A percentile compares a stretch with the other conserved stretches of the same genome.
Conservation (phyloP, 1,140 invertebrate species). For the Papilio helenus region DNA sequence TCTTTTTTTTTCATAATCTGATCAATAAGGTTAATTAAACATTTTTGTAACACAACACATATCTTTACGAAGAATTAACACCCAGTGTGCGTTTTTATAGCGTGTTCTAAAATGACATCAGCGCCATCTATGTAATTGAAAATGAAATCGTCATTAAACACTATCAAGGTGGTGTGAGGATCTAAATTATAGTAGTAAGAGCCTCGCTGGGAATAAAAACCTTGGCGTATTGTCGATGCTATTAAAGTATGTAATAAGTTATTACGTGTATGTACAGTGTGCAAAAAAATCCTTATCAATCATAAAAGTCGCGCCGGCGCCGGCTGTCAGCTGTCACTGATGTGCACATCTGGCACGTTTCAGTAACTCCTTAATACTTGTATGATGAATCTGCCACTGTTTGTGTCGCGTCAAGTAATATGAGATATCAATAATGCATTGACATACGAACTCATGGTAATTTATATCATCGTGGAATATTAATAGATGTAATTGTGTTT, state of each 20-base stretch:
- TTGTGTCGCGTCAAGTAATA: conserved; percentile 2
- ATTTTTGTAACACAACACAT: too few species aligned
- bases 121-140: background rate
- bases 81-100: background rate
- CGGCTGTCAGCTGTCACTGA: conserved; percentile 19
- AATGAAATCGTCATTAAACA: background rate
- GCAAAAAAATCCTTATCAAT: background rate
- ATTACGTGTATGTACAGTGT: background rate
- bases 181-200: background rate
- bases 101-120: background rate
- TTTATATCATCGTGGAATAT: background rate
- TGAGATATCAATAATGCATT: conserved; percentile 2
- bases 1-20: too few species aligned
- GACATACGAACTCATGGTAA: background rate
- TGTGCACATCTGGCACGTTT: background rate
- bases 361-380: background rate
- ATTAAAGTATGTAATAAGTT: background rate
- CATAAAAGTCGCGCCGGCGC: background rate
- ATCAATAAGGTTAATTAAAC: too few species aligned
- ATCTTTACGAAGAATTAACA: background rate
- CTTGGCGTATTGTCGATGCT: too few species aligned
- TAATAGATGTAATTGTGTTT: background rate
- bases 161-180: background rate
- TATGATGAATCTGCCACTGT: conserved; percentile 1
- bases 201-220: too few species aligned